Evolutionary conservation across 2,113 vertebrate genomes (phyloP).

Genomic region (Scomber japonicus): DNA sequence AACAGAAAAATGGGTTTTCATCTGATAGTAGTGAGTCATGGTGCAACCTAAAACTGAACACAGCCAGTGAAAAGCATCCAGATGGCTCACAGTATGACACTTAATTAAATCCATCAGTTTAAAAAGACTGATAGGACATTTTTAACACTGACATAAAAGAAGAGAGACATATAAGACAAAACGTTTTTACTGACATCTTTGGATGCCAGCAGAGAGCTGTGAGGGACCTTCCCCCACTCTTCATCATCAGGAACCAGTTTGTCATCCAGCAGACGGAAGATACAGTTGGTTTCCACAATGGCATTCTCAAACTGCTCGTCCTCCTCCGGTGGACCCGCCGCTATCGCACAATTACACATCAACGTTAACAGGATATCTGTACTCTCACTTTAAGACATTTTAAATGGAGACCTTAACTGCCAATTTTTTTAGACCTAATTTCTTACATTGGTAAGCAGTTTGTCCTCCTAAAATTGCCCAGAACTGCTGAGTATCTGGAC

Average conservation of each 20-base stretch:
- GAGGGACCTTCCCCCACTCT: slow-evolving; percentile 96
- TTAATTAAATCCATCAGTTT: too few species aligned
- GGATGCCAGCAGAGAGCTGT: slow-evolving; percentile 89
- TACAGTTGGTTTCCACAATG: slow-evolving; percentile 99
- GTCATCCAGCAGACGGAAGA: slow-evolving; percentile 93
- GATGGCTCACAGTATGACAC: too few species aligned
- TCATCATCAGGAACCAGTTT: slow-evolving; percentile 97
- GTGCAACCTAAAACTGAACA: not conserved
- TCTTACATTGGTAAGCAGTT: slow-evolving; percentile 89
- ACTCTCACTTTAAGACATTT: too few species aligned
- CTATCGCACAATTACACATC: slow-evolving; percentile 70
- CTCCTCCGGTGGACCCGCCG: slow-evolving; percentile 92
- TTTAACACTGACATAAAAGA: not conserved
- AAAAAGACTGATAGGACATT: too few species aligned
- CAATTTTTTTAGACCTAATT: not conserved
- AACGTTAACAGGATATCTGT: not conserved
- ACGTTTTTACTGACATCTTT: slow-evolving; percentile 88
- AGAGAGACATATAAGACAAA: not conserved
- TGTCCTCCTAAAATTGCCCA: slow-evolving; percentile 96
- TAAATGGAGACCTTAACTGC: not conserved
- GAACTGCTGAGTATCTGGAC: slow-evolving; percentile 91
- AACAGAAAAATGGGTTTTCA: not conserved
- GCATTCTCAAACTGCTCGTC: slow-evolving; percentile 95
- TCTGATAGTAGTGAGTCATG: not conserved
- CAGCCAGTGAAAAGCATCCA: too few species aligned